Conservation (phyloP, 2,797 vertebrate species). For the Echeneis naucrates region DNA sequence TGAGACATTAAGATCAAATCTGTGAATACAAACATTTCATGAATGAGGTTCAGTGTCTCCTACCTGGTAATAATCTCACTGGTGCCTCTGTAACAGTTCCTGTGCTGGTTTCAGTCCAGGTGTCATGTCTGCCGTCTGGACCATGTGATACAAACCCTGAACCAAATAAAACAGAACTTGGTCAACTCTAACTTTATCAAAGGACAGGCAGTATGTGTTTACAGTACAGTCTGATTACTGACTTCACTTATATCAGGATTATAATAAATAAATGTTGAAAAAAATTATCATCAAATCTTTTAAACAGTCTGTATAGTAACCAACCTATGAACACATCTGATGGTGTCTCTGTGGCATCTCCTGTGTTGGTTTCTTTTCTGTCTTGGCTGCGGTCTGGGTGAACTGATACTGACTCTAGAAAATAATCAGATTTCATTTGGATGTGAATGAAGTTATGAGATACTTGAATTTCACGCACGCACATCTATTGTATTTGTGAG, state of each 20-base stretch:
- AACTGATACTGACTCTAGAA: slow-evolving; percentile 2
- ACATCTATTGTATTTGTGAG: no score
- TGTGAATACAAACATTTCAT: not conserved
- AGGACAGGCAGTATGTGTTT: not conserved
- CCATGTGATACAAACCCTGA: slow-evolving; percentile 32
- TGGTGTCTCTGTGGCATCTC: slow-evolving; percentile 37
- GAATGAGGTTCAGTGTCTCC: not conserved
- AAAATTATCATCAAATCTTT: no score
- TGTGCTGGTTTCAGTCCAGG: slow-evolving; percentile 17
- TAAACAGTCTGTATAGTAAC: no score
- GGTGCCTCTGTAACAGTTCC: slow-evolving; percentile 4
- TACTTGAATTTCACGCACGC: no score
- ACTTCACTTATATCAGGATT: no score
- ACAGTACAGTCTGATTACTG: not conserved
- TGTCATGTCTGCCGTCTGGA: slow-evolving; percentile 25
- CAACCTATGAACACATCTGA: slow-evolving; percentile 26
- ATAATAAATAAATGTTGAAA: no score
- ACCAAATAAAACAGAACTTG: not conserved
- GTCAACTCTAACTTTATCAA: no score
- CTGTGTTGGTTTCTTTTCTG: slow-evolving; percentile 15
- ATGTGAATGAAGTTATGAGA: not conserved
- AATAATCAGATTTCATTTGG: not conserved
- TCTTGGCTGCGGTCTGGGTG: not conserved
- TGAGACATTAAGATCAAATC: not conserved
- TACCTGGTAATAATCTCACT: slow-evolving; percentile 41